These are phyloP conservation scores for Orchesella cincta DNA, from an alignment of 1,140 invertebrate genomes.

Conservation along the genomic window DNA sequence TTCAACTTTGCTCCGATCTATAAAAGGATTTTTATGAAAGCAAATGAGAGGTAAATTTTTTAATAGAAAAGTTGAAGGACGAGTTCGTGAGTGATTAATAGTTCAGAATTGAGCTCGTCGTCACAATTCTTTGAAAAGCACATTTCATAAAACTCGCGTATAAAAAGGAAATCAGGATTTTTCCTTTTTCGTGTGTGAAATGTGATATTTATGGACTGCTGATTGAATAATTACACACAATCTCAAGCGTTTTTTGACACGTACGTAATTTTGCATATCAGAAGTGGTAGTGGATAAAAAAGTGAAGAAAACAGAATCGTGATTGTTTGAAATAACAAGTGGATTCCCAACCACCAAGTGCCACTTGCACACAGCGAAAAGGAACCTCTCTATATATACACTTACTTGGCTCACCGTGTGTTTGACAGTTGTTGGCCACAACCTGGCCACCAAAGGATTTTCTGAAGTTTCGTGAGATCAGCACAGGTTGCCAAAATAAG, in stretches of 20 bases:
- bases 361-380: background rate
- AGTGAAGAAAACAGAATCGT: slow-evolving; percentile 10
- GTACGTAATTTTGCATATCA: background rate
- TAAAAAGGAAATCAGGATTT: background rate
- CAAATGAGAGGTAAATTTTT: too few species aligned
- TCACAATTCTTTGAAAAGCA: background rate
- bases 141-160: background rate
- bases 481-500: background rate
- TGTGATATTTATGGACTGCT: background rate
- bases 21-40: too few species aligned
- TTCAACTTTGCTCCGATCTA: too few species aligned
- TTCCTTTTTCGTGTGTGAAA: background rate
- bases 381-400: background rate
- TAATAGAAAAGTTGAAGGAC: too few species aligned
- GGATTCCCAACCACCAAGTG: slow-evolving; percentile 12
- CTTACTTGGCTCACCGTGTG: slow-evolving; percentile 11
- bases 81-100: background rate
- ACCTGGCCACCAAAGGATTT: background rate
- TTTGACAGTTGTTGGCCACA: slow-evolving; percentile 21
- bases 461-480: slow-evolving; percentile 1
- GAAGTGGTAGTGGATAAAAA: background rate
- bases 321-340: slow-evolving; percentile 13
- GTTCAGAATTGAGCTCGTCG: background rate
- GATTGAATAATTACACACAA: slow-evolving; percentile 8
- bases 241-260: background rate